Evolutionary conservation across 2,888 invertebrate species (phyloP).

Genomic region (Melanotus villosus): DNA sequence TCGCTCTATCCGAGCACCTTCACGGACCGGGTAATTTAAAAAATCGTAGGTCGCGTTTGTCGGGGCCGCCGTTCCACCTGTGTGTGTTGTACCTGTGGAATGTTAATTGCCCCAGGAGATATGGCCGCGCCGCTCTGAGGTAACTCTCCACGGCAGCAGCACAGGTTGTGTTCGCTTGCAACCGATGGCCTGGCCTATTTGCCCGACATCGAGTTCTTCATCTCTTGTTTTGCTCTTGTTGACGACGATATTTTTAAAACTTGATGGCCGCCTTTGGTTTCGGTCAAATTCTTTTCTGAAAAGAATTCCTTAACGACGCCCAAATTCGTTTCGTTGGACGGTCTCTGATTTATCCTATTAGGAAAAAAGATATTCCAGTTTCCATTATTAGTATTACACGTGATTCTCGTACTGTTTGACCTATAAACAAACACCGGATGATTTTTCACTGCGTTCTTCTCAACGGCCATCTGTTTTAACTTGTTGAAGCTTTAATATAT

Average conservation of each 20-base stretch:
- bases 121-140: constrained; percentile 35
- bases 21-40: constrained; percentile 23
- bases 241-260: too few species aligned
- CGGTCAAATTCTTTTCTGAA: too few species aligned
- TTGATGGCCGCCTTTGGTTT: too few species aligned
- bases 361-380: too few species aligned
- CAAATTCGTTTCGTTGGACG: too few species aligned
- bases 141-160: constrained; percentile 1
- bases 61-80: constrained; percentile 47
- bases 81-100: constrained; percentile 53
- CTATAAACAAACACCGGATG: too few species aligned
- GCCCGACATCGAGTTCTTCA: constrained; percentile 36
- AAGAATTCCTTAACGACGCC: too few species aligned
- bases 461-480: too few species aligned
- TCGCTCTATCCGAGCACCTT: constrained; percentile 17
- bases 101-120: constrained; percentile 55
- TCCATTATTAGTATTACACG: too few species aligned
- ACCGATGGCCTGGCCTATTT: constrained; percentile 44
- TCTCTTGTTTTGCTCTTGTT: neutral
- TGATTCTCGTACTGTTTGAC: too few species aligned
- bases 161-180: constrained; percentile 21
- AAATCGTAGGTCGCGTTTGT: constrained; percentile 38
- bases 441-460: too few species aligned
- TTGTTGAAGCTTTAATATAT: neutral
- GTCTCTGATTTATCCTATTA: too few species aligned